Evolutionary conservation across 2,113 vertebrate genomes (phyloP).

Genomic region (Mormyrus lacerda): DNA sequence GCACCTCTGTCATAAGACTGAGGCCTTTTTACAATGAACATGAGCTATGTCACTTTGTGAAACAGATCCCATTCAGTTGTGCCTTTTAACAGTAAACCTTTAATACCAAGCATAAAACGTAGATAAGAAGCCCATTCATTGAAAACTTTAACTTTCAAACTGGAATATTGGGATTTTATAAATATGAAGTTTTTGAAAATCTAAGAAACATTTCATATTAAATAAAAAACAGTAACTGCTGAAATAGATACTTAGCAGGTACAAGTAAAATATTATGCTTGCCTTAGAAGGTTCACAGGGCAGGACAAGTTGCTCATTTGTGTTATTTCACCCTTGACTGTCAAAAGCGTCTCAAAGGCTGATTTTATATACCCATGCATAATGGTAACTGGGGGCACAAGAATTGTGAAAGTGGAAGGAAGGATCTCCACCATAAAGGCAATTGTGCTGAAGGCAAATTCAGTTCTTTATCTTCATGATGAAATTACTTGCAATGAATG

Average conservation of each 20-base stretch:
- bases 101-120: not conserved
- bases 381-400: not conserved
- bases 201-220: not conserved
- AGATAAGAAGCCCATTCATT: not conserved
- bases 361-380: not conserved
- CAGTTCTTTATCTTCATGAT: conserved; percentile 51
- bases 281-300: not conserved
- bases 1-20: not conserved
- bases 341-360: not conserved
- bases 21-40: not conserved
- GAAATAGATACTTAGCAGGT: not conserved
- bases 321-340: not conserved
- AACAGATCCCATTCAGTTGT: not conserved
- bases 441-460: conserved; percentile 54
- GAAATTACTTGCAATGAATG: conserved; percentile 58
- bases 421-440: conserved; percentile 37
- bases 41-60: not conserved
- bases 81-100: not conserved
- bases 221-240: not conserved
- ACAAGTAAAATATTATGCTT: not conserved
- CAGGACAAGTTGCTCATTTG: not conserved
- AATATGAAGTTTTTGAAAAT: not conserved
- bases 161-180: not conserved
- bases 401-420: conserved; percentile 25
- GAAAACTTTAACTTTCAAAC: not conserved